These are phyloP conservation scores for Cerastoderma edule DNA, from an alignment of 2,888 invertebrate species.

Conservation along the genomic window DNA sequence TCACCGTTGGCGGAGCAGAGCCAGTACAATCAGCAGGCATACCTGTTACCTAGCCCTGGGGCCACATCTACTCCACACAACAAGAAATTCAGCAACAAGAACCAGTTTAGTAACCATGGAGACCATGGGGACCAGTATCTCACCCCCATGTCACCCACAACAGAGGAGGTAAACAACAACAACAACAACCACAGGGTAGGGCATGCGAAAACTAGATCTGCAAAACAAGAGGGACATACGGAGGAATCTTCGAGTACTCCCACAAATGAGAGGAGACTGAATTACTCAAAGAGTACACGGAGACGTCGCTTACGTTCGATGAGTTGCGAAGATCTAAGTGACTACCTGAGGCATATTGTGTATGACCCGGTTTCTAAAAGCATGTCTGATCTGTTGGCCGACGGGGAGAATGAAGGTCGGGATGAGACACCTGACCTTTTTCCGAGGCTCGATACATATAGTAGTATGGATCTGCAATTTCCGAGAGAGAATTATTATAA, in stretches of 20 bases:
- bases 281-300: not conserved
- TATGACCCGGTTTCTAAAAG: conserved; percentile 57
- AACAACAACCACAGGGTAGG: not conserved
- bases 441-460: conserved; percentile 70
- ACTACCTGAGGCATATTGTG: conserved; percentile 66
- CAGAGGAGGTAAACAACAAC: conserved; percentile 20
- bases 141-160: conserved; percentile 43
- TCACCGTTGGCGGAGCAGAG: conserved; percentile 50
- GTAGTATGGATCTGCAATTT: conserved; percentile 60
- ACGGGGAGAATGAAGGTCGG: conserved; percentile 42
- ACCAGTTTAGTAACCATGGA: too few relatives aligned
- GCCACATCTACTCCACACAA: conserved; percentile 48
- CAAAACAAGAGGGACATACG: too few relatives aligned
- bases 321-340: conserved; percentile 77
- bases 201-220: too few relatives aligned
- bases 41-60: conserved; percentile 40
- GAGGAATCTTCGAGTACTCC: too few relatives aligned
- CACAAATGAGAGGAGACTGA: not conserved
- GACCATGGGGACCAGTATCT: conserved; percentile 43
- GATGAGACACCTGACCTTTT: conserved; percentile 69
- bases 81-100: too few relatives aligned
- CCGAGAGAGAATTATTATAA: conserved; percentile 63
- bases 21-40: conserved; percentile 35
- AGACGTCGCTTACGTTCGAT: conserved; percentile 63
- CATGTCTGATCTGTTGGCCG: conserved; percentile 47